A percentile compares a stretch with the other conserved stretches of the same genome.
These are phyloP conservation scores for Butorides virescens DNA, from an alignment of 2,113 vertebrate species.

Conservation along the genomic window DNA sequence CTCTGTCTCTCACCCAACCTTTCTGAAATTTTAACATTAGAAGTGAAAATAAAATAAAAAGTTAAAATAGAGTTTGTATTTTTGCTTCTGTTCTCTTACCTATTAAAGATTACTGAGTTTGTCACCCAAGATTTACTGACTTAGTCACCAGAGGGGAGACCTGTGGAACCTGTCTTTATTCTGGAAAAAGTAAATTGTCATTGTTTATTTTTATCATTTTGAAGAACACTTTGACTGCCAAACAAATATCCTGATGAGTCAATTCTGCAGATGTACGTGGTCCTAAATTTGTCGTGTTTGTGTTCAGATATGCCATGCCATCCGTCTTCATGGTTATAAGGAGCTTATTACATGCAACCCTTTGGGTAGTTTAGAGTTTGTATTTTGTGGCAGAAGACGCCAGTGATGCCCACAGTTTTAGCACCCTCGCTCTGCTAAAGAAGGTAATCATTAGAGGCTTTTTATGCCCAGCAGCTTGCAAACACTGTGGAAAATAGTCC, in stretches of 20 bases:
- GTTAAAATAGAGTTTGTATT: not conserved
- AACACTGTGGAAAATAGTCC: not conserved
- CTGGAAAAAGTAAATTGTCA: not conserved
- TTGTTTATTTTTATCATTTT: not conserved
- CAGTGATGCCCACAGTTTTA: not conserved
- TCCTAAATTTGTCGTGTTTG: not conserved
- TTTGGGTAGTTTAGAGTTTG: not conserved
- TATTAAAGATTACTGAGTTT: not conserved
- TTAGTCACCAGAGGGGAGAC: not conserved
- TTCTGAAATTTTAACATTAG: not conserved
- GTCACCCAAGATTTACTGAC: not conserved
- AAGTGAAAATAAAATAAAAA: not conserved
- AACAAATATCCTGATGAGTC: not conserved
- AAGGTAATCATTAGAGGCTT: not conserved
- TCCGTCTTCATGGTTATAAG: not conserved
- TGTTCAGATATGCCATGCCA: not conserved
- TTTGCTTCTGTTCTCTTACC: not conserved
- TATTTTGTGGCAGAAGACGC: not conserved
- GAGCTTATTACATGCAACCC: not conserved
- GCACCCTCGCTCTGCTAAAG: not conserved
- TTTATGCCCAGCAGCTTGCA: not conserved
- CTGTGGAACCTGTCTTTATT: not conserved
- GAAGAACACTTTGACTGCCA: not conserved
- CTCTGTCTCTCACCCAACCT: not conserved
- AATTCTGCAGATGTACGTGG: not conserved